Evolutionary conservation across 2,113 vertebrate genomes (phyloP).

Genomic region (Pluvianellus socialis): DNA sequence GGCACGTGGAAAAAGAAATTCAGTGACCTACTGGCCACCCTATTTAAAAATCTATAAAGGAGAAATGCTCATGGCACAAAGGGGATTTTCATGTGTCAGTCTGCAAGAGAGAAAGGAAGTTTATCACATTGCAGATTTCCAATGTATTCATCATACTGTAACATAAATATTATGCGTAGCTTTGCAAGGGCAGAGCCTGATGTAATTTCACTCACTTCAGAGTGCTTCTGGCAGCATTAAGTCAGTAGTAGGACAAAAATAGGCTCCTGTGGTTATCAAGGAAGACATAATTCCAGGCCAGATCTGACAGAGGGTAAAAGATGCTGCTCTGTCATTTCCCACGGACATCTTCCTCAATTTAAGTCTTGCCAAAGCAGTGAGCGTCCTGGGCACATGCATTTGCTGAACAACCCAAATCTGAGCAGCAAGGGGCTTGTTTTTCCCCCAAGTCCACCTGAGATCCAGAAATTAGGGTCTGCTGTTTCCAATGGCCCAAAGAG

Average conservation of each 20-base stretch:
- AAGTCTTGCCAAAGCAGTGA: neutral
- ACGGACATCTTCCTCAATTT: neutral
- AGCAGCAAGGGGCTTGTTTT: neutral
- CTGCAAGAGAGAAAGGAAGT: neutral
- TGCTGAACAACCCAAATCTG: neutral
- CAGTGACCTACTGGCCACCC: neutral
- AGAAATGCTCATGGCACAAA: fast-evolving
- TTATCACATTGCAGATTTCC: neutral
- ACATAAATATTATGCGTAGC: neutral
- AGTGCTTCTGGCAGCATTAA: neutral
- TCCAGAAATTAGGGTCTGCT: neutral
- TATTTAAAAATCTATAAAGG: neutral
- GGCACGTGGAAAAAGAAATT: neutral
- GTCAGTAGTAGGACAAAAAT: neutral
- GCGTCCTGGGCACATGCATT: neutral
- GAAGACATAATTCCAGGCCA: neutral
- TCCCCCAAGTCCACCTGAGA: neutral
- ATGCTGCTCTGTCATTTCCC: neutral
- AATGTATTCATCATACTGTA: neutral
- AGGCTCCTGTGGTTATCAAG: neutral
- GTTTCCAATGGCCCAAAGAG: neutral
- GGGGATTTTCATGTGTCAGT: neutral
- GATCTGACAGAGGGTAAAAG: neutral
- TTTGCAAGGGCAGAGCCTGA: neutral
- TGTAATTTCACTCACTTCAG: neutral